Percentiles rank a stretch among this genome's conserved stretches.
These are phyloP conservation scores for Gadopsis marmoratus DNA, from an alignment of 2,797 vertebrate genomes.

Conservation along the genomic window DNA sequence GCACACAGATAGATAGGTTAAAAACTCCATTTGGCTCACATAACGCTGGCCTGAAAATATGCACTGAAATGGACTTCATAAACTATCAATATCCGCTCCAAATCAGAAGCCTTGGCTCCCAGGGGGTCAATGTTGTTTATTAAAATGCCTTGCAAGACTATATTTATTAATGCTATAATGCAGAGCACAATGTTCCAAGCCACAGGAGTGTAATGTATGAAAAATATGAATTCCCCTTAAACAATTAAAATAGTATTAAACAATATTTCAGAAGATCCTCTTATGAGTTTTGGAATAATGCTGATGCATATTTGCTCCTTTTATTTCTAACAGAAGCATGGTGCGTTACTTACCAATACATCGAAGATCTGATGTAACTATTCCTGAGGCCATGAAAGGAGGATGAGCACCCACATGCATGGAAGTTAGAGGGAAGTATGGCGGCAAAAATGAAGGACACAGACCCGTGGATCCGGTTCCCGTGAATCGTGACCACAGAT, in stretches of 20 bases:
- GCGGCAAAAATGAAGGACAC: constrained; percentile 21
- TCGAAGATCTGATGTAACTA: constrained; percentile 12
- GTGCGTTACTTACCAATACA: neutral
- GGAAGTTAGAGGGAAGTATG: constrained; percentile 35
- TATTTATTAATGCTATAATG: neutral
- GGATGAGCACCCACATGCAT: constrained; percentile 30
- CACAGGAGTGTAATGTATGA: neutral
- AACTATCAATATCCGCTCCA: neutral
- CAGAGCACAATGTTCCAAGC: constrained; percentile 10
- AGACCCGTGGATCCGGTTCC: constrained; percentile 1
- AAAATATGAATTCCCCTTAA: neutral
- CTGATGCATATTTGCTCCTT: neutral
- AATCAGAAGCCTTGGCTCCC: neutral
- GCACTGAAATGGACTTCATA: constrained; percentile 30
- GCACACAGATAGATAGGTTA: neutral
- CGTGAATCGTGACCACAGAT: constrained; percentile 36
- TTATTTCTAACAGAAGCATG: neutral
- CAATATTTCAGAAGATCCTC: constrained; percentile 7
- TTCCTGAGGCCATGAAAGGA: constrained; percentile 11
- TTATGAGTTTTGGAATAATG: neutral
- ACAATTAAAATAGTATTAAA: constrained; percentile 16
- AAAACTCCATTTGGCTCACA: constrained; percentile 16
- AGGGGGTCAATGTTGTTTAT: neutral
- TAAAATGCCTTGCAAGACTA: neutral
- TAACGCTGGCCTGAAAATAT: constrained; percentile 16